Base-by-base conservation (phyloP, 2,888 invertebrate species). In the Sialis fuliginosa region DNA sequence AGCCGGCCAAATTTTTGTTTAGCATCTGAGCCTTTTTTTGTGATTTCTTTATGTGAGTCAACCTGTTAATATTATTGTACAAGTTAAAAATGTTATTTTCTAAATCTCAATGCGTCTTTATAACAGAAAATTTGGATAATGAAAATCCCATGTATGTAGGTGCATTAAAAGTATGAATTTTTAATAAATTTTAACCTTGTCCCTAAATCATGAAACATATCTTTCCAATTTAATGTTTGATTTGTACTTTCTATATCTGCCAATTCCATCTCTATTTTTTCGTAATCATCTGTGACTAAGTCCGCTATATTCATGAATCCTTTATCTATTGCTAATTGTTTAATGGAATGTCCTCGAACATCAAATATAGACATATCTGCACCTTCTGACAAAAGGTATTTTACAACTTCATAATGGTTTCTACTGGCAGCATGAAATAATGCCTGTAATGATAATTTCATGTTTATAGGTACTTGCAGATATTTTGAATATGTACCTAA, bases 371-470 rank as follows among this genome's bases (percentile, higher is more conserved):
- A 62, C 42, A 64, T 55, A 50, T 72, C 64, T 9, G 73, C 74
- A n/a, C 69, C 70, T 43, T 65, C 60, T 12, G 68, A 59, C 45
- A 79, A 61, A 1, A 81, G 64, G 52, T 72, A 57, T 58, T 72
- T 64, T 12, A 75, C 63, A 47, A 73, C 66, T 48, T 73, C 69
- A 10, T 64, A 57, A 53, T 71, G 67, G 54, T 77, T 76, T 52
- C 68, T 67, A 53, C 70, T 66, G 7, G 69, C 71, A 44, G 79
- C 77, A 71, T 76, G 77, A 60, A 76, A 77, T 44, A 78, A 55
- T 41, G 75, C 77, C 78, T 79, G 62, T 8, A 10, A 7, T n/a
- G 10, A 7, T 32, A 2, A 4, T 10, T 22, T 6, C 2, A 42
- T n/a, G 3, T 13, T 42, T 8, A 4, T 22, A 22, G 4, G 22